These are phyloP conservation scores for Euspilapteryx auroguttella DNA, from an alignment of 2,888 invertebrate species.

Conservation along the genomic window DNA sequence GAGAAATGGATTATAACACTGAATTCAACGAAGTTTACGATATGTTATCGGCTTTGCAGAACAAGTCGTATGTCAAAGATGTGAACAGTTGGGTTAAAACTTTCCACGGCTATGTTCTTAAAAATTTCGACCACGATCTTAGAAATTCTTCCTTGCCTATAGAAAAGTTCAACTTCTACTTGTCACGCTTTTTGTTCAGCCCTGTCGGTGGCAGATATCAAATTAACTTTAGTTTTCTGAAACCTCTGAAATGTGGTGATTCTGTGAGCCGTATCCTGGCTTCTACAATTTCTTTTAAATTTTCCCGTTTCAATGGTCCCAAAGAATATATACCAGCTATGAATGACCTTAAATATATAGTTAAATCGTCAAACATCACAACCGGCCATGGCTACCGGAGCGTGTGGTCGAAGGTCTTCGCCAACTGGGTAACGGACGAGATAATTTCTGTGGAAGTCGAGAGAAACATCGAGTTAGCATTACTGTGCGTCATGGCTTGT, in stretches of 20 bases:
- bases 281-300: conserved; percentile 66
- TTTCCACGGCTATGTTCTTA: conserved; percentile 64
- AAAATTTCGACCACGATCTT: conserved; percentile 49
- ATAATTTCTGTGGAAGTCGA: conserved; percentile 75
- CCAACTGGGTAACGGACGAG: conserved; percentile 79
- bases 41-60: conserved; percentile 53
- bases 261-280: conserved; percentile 60
- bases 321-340: conserved; percentile 74
- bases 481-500: conserved; percentile 79
- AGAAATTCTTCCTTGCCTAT: conserved; percentile 53
- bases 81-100: conserved; percentile 67
- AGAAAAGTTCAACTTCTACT: conserved; percentile 59
- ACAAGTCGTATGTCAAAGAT: conserved; percentile 53
- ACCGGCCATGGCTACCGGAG: conserved; percentile 65
- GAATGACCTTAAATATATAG: conserved; percentile 63
- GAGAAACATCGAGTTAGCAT: conserved; percentile 73
- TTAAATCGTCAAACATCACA: conserved; percentile 59
- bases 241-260: conserved; percentile 64
- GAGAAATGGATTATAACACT: conserved; percentile 64
- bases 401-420: conserved; percentile 73
- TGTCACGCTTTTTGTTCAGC: conserved; percentile 73
- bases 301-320: conserved; percentile 62
- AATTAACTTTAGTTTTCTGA: conserved; percentile 66
- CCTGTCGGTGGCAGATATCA: conserved; percentile 69
- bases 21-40: conserved; percentile 62